A percentile compares a stretch with the other conserved stretches of the same genome.
Conservation (phyloP, 2,797 vertebrate species). For the Cirrhinus mrigala region DNA sequence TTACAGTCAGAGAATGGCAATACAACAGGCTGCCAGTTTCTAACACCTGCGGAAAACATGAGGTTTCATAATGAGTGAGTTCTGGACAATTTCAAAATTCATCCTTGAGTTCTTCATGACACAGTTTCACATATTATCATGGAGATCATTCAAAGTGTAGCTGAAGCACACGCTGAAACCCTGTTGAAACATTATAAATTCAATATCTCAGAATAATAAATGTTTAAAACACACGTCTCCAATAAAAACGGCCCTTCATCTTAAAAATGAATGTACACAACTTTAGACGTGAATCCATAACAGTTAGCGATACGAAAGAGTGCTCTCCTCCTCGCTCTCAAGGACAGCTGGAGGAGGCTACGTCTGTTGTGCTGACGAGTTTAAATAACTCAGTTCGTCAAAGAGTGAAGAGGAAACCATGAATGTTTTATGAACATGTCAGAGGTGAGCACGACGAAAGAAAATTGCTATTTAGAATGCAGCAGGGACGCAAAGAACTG, state of each 20-base stretch:
- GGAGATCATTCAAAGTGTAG: neutral
- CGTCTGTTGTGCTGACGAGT: neutral
- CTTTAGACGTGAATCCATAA: neutral
- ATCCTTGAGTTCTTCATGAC: neutral
- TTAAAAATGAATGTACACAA: neutral
- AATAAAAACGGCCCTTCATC: neutral
- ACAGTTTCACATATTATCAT: neutral
- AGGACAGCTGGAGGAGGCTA: slow-evolving; percentile 27
- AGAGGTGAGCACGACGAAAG: slow-evolving; percentile 27
- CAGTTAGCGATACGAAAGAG: neutral
- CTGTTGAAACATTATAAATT: neutral
- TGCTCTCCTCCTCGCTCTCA: neutral
- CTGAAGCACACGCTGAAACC: neutral
- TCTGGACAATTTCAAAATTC: slow-evolving; percentile 26
- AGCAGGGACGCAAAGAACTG: neutral
- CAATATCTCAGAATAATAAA: neutral
- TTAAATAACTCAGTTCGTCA: slow-evolving; percentile 44
- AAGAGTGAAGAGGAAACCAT: slow-evolving; percentile 22
- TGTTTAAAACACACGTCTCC: neutral
- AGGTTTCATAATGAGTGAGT: slow-evolving; percentile 35
- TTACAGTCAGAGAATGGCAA: slow-evolving; percentile 33
- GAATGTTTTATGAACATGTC: slow-evolving; percentile 45
- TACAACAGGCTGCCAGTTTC: slow-evolving; percentile 19
- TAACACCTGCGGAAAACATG: slow-evolving; percentile 47
- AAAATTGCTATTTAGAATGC: slow-evolving; percentile 14